Evolutionary conservation across 2,888 invertebrate genomes (phyloP).

Genomic region (Parascotia fuliginaria): DNA sequence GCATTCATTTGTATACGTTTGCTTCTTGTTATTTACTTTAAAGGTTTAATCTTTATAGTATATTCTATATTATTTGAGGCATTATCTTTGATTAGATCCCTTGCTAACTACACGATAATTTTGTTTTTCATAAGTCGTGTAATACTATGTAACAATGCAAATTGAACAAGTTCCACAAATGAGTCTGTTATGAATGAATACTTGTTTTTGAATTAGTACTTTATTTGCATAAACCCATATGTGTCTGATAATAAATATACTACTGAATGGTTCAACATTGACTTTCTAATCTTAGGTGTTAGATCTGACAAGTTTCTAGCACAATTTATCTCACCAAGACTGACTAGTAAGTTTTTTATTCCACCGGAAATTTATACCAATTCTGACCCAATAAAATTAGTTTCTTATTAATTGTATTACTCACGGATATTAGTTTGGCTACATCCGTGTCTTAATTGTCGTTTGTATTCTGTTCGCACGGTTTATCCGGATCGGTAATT

Average conservation of each 20-base stretch:
- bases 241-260: constrained; percentile 8
- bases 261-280: constrained; percentile 20
- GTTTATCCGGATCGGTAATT: constrained; percentile 39
- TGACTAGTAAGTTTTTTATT: constrained; percentile 10
- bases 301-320: constrained; percentile 37
- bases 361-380: constrained; percentile 29
- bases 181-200: constrained; percentile 19
- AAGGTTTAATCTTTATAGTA: constrained; percentile 7
- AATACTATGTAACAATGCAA: constrained; percentile 35
- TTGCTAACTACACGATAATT: constrained; percentile 11
- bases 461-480: constrained; percentile 50
- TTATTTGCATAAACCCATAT: constrained; percentile 12
- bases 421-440: constrained; percentile 43
- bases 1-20: constrained; percentile 21
- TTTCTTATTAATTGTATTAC: constrained; percentile 32
- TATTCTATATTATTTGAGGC: constrained; percentile 20
- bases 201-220: constrained; percentile 16
- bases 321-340: constrained; percentile 46
- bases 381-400: constrained; percentile 33
- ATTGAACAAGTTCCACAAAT: constrained; percentile 38
- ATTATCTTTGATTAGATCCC: constrained; percentile 29
- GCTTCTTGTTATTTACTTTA: not conserved
- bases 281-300: constrained; percentile 40
- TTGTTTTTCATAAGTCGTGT: constrained; percentile 30
- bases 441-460: constrained; percentile 58